A percentile compares a stretch with the other conserved stretches of the same genome.
These are phyloP conservation scores for Odontamblyopus rebecca DNA, from an alignment of 2,797 vertebrate species.

Conservation along the genomic window DNA sequence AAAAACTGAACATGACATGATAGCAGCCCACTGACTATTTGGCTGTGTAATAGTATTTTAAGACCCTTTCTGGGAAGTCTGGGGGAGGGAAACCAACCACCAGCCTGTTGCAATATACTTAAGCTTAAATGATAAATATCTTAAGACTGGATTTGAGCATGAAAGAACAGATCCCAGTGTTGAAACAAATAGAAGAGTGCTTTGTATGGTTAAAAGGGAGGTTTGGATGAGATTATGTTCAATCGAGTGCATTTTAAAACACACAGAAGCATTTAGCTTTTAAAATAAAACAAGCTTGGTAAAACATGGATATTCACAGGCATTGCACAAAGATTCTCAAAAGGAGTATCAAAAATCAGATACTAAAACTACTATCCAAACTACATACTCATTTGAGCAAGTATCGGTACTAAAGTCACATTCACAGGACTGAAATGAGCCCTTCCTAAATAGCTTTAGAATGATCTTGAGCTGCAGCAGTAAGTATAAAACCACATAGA, in stretches of 20 bases:
- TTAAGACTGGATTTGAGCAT: conserved; percentile 23
- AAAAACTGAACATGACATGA: too few species aligned
- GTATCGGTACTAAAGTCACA: too few species aligned
- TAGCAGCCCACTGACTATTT: neutral
- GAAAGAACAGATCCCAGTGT: conserved; percentile 22
- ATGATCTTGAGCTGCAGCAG: too few species aligned
- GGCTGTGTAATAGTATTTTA: neutral
- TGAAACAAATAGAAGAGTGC: conserved; percentile 17
- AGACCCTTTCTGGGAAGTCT: neutral
- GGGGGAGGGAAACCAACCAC: neutral
- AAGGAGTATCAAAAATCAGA: too few species aligned
- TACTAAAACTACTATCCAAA: too few species aligned
- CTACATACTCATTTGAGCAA: too few species aligned
- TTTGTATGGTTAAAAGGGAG: conserved; percentile 15
- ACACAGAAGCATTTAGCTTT: neutral
- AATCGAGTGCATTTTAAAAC: conserved; percentile 22
- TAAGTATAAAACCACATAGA: too few species aligned
- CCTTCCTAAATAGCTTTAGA: too few species aligned
- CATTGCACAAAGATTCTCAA: neutral
- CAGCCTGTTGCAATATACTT: neutral
- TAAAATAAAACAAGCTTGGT: neutral
- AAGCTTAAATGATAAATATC: conserved; percentile 19
- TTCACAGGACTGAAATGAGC: too few species aligned
- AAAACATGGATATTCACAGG: neutral
- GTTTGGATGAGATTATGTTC: conserved; percentile 42